Evolutionary conservation across 2,888 invertebrate species (phyloP).

Genomic region (Spodoptera exigua): DNA sequence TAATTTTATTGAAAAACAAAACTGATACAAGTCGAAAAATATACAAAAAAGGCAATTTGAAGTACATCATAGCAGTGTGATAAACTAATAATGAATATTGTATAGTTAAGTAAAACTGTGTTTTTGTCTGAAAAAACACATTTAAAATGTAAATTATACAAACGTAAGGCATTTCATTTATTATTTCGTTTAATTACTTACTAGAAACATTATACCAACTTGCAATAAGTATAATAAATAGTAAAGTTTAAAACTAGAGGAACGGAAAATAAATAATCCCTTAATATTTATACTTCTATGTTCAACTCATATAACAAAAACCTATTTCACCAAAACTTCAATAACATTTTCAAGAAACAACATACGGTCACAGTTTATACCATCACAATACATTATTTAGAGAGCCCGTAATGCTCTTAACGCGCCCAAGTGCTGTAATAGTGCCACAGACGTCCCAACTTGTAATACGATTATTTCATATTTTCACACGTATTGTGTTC

Average conservation of each 20-base stretch:
- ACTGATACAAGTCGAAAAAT: background rate
- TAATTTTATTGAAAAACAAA: background rate
- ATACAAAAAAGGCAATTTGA: no score
- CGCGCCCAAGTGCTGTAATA: slow-evolving; percentile 48
- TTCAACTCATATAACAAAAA: background rate
- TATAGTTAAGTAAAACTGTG: no score
- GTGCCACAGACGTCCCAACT: slow-evolving; percentile 46
- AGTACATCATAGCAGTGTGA: no score
- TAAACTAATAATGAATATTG: no score
- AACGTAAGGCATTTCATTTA: no score
- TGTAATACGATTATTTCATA: slow-evolving; percentile 60
- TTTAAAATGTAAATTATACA: no score
- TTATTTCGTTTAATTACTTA: no score
- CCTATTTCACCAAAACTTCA: background rate
- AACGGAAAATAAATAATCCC: background rate
- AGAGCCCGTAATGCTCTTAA: slow-evolving; percentile 62
- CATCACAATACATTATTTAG: slow-evolving; percentile 52
- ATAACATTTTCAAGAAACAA: background rate
- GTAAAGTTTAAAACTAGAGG: no score
- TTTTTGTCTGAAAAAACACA: no score
- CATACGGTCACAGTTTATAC: slow-evolving; percentile 28
- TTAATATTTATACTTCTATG: no score
- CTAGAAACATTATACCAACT: no score
- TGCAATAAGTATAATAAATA: no score
- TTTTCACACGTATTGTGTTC: slow-evolving; percentile 53